These are phyloP conservation scores for Bombus turneri DNA, from an alignment of 1,140 invertebrate species.

Conservation along the genomic window DNA sequence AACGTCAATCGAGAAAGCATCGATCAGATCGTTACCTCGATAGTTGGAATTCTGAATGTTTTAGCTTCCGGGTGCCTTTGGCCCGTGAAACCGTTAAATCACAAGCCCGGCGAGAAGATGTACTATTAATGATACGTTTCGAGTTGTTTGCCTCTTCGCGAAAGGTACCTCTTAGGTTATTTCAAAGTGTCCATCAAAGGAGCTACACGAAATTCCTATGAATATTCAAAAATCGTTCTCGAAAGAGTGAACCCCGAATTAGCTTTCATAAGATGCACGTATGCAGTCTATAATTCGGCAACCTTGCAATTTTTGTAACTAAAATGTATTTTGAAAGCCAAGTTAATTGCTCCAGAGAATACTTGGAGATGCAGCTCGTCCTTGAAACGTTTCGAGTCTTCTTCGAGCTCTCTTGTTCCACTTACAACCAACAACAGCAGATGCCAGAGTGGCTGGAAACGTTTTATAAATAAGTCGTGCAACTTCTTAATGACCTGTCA, in stretches of 20 bases:
- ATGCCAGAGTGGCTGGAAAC: slow-evolving; percentile 37
- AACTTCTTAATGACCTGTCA: slow-evolving; percentile 35
- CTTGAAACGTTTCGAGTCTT: slow-evolving; percentile 33
- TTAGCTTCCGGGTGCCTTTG: slow-evolving; percentile 9
- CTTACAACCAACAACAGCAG: slow-evolving; percentile 7
- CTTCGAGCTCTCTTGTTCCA: slow-evolving; percentile 13
- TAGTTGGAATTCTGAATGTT: not conserved
- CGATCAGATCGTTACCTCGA: slow-evolving; percentile 18
- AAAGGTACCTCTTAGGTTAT: not conserved
- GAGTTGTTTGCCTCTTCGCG: not conserved
- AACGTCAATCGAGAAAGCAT: not conserved
- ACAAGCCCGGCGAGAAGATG: not conserved
- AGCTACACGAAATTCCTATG: not conserved
- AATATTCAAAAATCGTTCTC: not conserved
- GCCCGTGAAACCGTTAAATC: slow-evolving; percentile 30
- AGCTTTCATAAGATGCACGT: not conserved
- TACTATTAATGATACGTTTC: slow-evolving; percentile 45
- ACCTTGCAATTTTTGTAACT: slow-evolving; percentile 29
- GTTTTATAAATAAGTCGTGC: slow-evolving; percentile 61
- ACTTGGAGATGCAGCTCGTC: slow-evolving; percentile 18
- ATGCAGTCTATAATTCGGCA: slow-evolving; percentile 28
- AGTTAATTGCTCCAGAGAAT: slow-evolving; percentile 46
- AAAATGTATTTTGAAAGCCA: slow-evolving; percentile 11
- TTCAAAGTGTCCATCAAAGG: not conserved
- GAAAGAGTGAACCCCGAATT: not conserved